Conservation (phyloP, 2,888 invertebrate genomes). For the Tachystola acroxantha region DNA sequence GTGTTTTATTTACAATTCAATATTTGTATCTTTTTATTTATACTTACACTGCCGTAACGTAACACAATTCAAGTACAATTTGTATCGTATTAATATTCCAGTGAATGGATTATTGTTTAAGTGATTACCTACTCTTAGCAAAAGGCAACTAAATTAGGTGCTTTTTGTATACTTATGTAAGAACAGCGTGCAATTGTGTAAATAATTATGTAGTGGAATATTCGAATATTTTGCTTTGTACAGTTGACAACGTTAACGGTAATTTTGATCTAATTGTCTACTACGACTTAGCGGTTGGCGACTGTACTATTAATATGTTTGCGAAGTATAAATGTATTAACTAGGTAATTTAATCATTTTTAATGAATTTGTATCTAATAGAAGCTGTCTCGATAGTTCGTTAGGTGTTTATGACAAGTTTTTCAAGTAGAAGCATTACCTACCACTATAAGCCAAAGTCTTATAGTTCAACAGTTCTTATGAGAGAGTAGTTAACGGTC, state of each 20-base stretch:
- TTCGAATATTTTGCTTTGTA: slow-evolving; percentile 26
- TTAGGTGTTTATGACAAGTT: background rate
- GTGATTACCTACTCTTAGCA: no score
- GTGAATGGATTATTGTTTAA: no score
- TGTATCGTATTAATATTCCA: no score
- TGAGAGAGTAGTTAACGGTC: background rate
- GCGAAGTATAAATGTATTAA: background rate
- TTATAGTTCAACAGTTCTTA: background rate
- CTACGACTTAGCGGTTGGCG: no score
- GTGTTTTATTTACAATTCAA: no score
- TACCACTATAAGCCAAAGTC: slow-evolving; percentile 1
- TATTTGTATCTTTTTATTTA: no score
- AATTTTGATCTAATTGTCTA: background rate
- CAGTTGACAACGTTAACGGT: slow-evolving; percentile 11
- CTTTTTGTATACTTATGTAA: slow-evolving; percentile 44
- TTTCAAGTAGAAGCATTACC: background rate
- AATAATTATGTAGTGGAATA: slow-evolving; percentile 28
- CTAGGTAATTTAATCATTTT: slow-evolving; percentile 23
- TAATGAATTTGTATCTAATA: slow-evolving; percentile 19
- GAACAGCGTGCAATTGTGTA: slow-evolving; percentile 54
- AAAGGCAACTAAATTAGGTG: slow-evolving; percentile 39
- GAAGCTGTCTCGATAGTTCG: background rate
- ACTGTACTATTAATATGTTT: background rate
- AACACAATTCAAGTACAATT: background rate
- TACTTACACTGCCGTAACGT: no score